Evolutionary conservation across 2,113 vertebrate genomes (phyloP), one percentile per base, ranked within the genome.

Genomic region (Phaethon lepturus): DNA sequence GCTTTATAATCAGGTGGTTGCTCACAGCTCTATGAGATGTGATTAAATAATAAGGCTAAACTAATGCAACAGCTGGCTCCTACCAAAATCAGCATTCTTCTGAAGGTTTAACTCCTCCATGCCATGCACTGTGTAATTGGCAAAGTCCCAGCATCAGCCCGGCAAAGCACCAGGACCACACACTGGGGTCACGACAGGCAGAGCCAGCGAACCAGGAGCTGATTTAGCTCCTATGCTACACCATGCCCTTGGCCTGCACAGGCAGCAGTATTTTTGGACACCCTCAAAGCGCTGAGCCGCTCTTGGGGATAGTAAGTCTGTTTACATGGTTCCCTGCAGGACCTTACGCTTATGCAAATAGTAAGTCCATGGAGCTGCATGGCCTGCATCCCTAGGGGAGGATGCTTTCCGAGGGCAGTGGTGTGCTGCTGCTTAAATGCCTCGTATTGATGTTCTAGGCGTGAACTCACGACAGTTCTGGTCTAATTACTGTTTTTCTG

Each of bases 401-500:
- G 74, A 76, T n/a, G 56, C 26, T 86, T 75, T 68, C 53, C 0
- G 0, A 67, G 52, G 53, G 78, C 44, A 53, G 40, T 18, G 49
- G 64, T 95, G 83, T 44, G 77, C 92, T 88, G 90, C 73, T 91
- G 77, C n/a, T n/a, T 76, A 74, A 94, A 88, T 29, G 47, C 87
- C 83, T 95, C 0, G 0, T 95, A 91, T 95, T 84, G 83, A 95
- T 69, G 76, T 93, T 91, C 66, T 53, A 89, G 86, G 92, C 52
- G 28, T 91, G 77, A 97, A 73, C 55, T 42, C 33, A 0, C 71
- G 83, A 83, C 75, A 29, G 60, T 74, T 74, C 28, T 14, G 72
- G 19, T 77, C 88, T 95, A 97, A 95, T 96, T 85, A 79, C 75
- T 97, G 91, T 77, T 94, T 95, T 95, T 90, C 74, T 71, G 71